Evolutionary conservation across 2,888 invertebrate genomes (phyloP).

Genomic region (Malthinus flaveolus): DNA sequence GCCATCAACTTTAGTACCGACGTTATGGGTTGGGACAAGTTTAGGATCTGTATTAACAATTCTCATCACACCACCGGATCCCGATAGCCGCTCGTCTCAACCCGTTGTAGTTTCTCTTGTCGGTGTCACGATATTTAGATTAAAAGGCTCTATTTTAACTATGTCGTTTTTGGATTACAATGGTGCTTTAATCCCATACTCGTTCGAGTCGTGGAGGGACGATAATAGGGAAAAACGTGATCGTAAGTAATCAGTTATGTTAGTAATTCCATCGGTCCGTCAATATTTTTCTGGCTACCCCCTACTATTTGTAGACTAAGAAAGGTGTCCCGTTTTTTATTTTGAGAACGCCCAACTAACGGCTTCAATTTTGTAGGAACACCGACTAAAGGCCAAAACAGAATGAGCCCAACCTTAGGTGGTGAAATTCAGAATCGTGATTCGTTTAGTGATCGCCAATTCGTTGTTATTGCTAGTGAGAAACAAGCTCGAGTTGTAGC

Average conservation of each 20-base stretch:
- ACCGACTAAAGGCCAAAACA: conserved; percentile 69
- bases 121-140: conserved; percentile 95
- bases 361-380: conserved; percentile 53
- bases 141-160: conserved; percentile 92
- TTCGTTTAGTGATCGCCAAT: conserved; percentile 79
- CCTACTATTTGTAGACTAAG: too few relatives aligned
- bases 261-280: too few relatives aligned
- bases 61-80: conserved; percentile 79
- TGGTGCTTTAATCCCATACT: conserved; percentile 88
- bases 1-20: conserved; percentile 79
- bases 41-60: conserved; percentile 94
- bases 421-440: conserved; percentile 54
- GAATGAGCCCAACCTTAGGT: conserved; percentile 77
- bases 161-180: conserved; percentile 97
- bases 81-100: conserved; percentile 80
- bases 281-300: too few relatives aligned
- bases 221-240: conserved; percentile 67
- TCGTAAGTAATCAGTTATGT: conserved; percentile 20
- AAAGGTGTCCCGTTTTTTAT: too few relatives aligned
- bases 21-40: conserved; percentile 97
- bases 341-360: too few relatives aligned
- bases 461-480: conserved; percentile 91
- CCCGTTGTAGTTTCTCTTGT: conserved; percentile 87
- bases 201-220: conserved; percentile 92
- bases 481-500: conserved; percentile 94